phyloP scores from a whole-genome alignment of 2,113 vertebrate species.

The Psammodynastes pulverulentus region DNA sequence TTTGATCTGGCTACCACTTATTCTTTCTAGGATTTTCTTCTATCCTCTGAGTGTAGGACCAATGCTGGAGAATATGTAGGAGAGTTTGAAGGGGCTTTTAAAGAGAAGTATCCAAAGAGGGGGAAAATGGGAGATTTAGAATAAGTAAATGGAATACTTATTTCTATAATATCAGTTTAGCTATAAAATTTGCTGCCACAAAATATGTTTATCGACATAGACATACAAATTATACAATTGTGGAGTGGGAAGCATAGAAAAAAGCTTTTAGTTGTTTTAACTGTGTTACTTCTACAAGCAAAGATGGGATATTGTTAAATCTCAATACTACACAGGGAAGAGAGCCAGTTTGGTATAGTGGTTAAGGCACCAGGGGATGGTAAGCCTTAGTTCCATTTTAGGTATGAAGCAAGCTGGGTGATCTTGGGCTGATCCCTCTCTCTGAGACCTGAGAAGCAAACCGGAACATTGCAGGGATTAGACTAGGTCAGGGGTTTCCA shows the following conservation, averaged over 20 bases:
- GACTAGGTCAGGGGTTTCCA: too few relatives aligned
- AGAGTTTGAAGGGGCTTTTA: background rate
- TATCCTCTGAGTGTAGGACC: background rate
- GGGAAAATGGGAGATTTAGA: background rate
- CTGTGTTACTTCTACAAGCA: background rate
- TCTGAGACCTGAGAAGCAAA: background rate
- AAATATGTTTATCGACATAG: background rate
- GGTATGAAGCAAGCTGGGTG: background rate
- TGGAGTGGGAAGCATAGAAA: too few relatives aligned
- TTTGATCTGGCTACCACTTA: background rate
- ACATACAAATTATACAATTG: too few relatives aligned
- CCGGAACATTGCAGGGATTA: background rate
- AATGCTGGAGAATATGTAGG: background rate
- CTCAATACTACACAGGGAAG: background rate
- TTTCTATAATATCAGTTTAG: background rate
- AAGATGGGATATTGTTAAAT: background rate
- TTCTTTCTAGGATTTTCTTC: background rate
- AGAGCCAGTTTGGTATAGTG: background rate
- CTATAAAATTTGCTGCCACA: background rate
- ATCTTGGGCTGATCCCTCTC: background rate
- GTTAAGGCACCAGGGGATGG: background rate
- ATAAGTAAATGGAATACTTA: background rate
- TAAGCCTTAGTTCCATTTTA: background rate
- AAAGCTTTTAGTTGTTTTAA: too few relatives aligned
- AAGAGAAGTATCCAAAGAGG: background rate